Evolutionary conservation across 2,888 invertebrate genomes (phyloP), one percentile per base, ranked within the genome.

Genomic region (Volucella zonaria): DNA sequence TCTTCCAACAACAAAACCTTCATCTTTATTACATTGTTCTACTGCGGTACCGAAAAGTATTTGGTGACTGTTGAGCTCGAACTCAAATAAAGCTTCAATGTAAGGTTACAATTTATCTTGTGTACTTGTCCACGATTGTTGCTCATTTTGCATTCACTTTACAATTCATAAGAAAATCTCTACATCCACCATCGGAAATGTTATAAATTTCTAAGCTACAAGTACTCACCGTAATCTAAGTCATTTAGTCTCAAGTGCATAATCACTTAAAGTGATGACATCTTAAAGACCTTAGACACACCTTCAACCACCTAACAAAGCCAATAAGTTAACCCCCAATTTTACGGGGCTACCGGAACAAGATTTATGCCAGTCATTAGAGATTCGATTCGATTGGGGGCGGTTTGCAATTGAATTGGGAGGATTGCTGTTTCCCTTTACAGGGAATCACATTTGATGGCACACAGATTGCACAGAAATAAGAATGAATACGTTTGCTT

Each of bases 261-360:
- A 78, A 62, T 82, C 68, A 75, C 67, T 23, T 68, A 70, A 85
- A 85, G 61, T 76, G 66, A 51, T 67, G 62, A 70, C 76, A 73
- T 73, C 81, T 76, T 68, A 68, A 76, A 62, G 76, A 51, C 68
- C 68, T 58, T 81, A 52, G 81, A 81, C 75, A 85, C 85, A 85
- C 85, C 81, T 85, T 85, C 81, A 58, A 38, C 47, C 61, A 62
- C 71, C 83, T 85, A 85, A 85, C 85, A 85, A 85, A 81, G 85
- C 81, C 76, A 85, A 81, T 85, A 51, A 70, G 66, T 66, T 54
- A 14, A 14, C 62, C 75, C 58, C 38, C 43, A 56, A 11, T 42
- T 66, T 3, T 43, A 8, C 12, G 43, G n/a, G 15, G 18, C 52
- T 40, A 75, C 14, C 59, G 47, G 40, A 15, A 52, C n/a, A 80